Evolutionary conservation across 2,888 invertebrate species (phyloP).

Genomic region (Drosophila algonquin): DNA sequence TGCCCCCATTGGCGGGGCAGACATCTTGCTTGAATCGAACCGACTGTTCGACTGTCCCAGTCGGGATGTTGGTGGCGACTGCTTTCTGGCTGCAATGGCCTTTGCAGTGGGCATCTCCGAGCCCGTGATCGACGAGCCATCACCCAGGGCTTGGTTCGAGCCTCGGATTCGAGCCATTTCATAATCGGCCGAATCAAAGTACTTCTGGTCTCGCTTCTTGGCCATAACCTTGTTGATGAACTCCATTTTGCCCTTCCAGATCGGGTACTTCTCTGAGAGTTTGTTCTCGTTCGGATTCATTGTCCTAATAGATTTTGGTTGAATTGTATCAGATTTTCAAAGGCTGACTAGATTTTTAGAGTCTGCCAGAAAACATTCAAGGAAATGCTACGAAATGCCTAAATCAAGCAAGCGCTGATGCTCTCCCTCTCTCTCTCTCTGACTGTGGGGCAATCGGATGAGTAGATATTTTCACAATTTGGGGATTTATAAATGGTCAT

Average conservation of each 20-base stretch:
- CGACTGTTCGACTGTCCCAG: too few relatives aligned
- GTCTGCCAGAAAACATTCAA: not conserved
- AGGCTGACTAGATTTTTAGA: not conserved
- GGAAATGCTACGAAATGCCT: not conserved
- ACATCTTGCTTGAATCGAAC: too few relatives aligned
- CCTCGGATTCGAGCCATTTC: not conserved
- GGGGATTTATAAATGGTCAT: conserved; percentile 22
- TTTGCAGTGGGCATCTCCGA: not conserved
- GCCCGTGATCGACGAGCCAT: too few relatives aligned
- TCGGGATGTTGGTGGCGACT: too few relatives aligned
- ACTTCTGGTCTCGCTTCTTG: not conserved
- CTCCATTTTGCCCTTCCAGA: too few relatives aligned
- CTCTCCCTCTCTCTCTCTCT: not conserved
- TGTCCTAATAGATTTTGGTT: too few relatives aligned
- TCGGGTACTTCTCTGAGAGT: not conserved
- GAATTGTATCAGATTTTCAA: too few relatives aligned
- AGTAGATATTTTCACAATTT: not conserved
- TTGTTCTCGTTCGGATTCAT: not conserved
- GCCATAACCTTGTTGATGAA: not conserved
- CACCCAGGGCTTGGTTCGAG: not conserved
- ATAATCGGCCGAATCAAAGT: not conserved
- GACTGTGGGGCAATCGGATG: not conserved
- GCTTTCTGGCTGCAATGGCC: not conserved
- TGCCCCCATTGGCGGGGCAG: too few relatives aligned
- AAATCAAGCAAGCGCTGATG: not conserved